These are phyloP conservation scores for Cephalopachus bancanus DNA, from an alignment of 2,797 vertebrate genomes.

Conservation along the genomic window DNA sequence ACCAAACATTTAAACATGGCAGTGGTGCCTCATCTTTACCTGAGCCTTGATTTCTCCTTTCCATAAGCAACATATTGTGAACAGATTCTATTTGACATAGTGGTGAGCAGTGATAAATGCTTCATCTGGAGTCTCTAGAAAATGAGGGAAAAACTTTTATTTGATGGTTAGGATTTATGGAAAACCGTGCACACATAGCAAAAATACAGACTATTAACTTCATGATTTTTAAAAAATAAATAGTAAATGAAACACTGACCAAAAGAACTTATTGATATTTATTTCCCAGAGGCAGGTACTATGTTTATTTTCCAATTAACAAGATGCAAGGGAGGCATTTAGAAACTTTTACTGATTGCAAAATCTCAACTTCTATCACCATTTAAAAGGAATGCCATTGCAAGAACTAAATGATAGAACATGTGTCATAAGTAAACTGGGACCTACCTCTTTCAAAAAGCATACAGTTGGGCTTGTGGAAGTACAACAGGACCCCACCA, in stretches of 20 bases:
- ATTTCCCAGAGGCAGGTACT: not conserved
- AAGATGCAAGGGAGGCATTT: not conserved
- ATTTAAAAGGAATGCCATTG: not conserved
- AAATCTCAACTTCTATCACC: not conserved
- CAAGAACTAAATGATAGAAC: not conserved
- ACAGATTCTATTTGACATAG: slow-evolving; percentile 86
- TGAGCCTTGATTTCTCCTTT: slow-evolving; percentile 86
- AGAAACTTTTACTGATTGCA: not conserved
- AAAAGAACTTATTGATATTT: not conserved
- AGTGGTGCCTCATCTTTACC: slow-evolving; percentile 81
- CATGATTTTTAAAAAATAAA: not conserved
- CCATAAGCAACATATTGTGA: slow-evolving; percentile 84
- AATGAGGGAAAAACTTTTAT: not conserved
- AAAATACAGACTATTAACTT: not conserved
- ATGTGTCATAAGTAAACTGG: not conserved
- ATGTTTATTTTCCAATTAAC: slow-evolving; percentile 18
- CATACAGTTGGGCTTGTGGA: slow-evolving; percentile 79
- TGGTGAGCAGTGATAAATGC: slow-evolving; percentile 85
- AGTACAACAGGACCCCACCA: slow-evolving; percentile 90
- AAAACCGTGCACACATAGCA: not conserved
- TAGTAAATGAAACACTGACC: not conserved
- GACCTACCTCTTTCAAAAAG: slow-evolving; percentile 90
- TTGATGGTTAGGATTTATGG: not conserved
- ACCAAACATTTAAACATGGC: not conserved
- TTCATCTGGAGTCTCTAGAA: slow-evolving; percentile 88